Conservation (phyloP, 2,888 invertebrate genomes). For the Hypomecis punctinalis region DNA sequence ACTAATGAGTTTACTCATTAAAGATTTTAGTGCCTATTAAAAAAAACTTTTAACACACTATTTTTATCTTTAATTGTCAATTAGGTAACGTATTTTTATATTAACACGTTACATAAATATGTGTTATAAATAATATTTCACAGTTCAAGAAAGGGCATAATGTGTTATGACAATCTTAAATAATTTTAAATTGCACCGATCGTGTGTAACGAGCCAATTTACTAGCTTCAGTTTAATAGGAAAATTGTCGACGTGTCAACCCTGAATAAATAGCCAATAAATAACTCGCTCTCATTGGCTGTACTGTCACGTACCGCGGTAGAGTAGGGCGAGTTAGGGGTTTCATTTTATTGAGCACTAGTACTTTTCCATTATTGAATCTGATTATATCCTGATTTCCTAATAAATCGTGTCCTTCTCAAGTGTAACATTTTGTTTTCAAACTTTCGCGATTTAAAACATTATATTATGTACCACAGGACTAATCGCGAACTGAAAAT, state of each 20-base stretch:
- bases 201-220: constrained; percentile 23
- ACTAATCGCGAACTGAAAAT: too few species aligned
- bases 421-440: too few species aligned
- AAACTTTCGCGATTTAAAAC: too few species aligned
- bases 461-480: too few species aligned
- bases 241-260: constrained; percentile 37
- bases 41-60: too few species aligned
- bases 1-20: too few species aligned
- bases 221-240: constrained; percentile 38
- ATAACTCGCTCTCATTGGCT: constrained; percentile 37
- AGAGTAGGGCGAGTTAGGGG: constrained; percentile 21
- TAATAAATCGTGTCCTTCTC: too few species aligned
- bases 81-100: too few species aligned
- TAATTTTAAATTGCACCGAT: constrained; percentile 22
- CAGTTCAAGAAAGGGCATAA: not conserved
- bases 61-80: too few species aligned
- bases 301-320: constrained; percentile 28
- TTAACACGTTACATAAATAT: too few species aligned
- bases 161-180: not conserved
- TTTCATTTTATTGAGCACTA: not conserved
- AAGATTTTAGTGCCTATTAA: too few species aligned
- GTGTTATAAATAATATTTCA: too few species aligned
- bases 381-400: not conserved
- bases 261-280: constrained; percentile 38
- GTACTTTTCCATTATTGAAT: not conserved